Percentiles rank a stretch among this genome's conserved stretches.
Evolutionary conservation across 2,888 invertebrate species (phyloP).

Genomic region (Furcula furcula): DNA sequence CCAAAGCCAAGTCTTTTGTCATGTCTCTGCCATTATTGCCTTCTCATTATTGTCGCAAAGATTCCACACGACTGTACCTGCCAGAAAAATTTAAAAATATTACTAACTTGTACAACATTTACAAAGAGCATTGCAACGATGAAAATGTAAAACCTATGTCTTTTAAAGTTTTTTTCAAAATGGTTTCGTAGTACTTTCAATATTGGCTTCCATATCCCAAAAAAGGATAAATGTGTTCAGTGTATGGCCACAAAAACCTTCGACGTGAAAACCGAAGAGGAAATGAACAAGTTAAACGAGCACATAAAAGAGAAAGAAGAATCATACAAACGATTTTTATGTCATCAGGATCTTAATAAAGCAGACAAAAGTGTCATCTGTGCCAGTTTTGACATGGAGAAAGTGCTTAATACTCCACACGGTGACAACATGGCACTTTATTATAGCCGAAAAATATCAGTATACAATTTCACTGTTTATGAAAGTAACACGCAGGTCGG

Average conservation of each 20-base stretch:
- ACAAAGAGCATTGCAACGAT: background rate
- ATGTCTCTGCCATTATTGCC: constrained; percentile 1
- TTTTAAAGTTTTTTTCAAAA: constrained; percentile 1
- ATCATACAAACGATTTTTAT: constrained; percentile 6
- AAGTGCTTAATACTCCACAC: constrained; percentile 7
- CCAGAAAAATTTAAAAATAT: constrained; percentile 1
- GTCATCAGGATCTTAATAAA: constrained; percentile 1
- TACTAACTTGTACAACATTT: constrained; percentile 1
- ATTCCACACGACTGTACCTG: background rate
- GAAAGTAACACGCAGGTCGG: constrained; percentile 1
- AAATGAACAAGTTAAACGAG: background rate
- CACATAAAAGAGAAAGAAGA: constrained; percentile 3
- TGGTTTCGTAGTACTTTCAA: constrained; percentile 3
- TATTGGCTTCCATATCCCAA: constrained; percentile 5
- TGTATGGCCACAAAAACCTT: background rate
- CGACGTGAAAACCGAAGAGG: constrained; percentile 2
- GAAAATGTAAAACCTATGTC: background rate
- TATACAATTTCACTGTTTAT: constrained; percentile 1
- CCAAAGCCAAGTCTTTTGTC: background rate
- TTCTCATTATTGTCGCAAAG: constrained; percentile 1
- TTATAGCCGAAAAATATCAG: background rate
- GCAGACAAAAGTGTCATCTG: constrained; percentile 2
- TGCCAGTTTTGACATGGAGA: constrained; percentile 8
- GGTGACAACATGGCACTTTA: constrained; percentile 1
- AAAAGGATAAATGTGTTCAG: constrained; percentile 6